A percentile compares a stretch with the other conserved stretches of the same genome.
phyloP scores from a whole-genome alignment of 1,140 invertebrate genomes.

The Pseudomyrmex flavicornis region DNA sequence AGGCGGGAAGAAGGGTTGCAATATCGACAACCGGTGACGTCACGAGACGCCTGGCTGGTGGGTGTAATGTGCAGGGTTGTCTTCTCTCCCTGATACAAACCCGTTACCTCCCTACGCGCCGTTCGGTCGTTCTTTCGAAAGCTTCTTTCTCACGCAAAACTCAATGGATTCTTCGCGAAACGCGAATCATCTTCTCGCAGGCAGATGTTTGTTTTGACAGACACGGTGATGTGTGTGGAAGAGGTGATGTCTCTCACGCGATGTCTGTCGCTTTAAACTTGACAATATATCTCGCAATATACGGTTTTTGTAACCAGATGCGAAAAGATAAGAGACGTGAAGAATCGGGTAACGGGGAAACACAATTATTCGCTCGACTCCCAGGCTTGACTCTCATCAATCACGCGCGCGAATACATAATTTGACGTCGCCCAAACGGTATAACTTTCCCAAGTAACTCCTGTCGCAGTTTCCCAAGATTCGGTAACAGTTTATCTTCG shows the following conservation, averaged over 20 bases:
- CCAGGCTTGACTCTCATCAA: neutral
- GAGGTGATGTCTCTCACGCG: neutral
- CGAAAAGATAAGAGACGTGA: neutral
- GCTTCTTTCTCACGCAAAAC: neutral
- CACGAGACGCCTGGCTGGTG: slow-evolving; percentile 54
- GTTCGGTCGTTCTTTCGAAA: neutral
- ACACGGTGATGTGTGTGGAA: neutral
- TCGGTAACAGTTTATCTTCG: neutral
- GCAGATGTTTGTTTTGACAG: slow-evolving; percentile 19
- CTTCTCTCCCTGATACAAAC: neutral
- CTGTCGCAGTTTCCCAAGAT: neutral
- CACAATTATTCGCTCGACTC: neutral
- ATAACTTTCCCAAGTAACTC: too few relatives aligned
- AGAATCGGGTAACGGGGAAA: neutral
- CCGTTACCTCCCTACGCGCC: neutral
- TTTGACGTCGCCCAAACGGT: neutral
- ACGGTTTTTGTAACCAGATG: neutral
- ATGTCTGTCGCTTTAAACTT: slow-evolving; percentile 24
- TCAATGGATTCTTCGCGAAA: slow-evolving; percentile 19
- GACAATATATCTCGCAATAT: neutral
- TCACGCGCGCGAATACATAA: neutral
- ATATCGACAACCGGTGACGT: slow-evolving; percentile 60
- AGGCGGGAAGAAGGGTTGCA: neutral
- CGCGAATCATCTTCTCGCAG: slow-evolving; percentile 8
- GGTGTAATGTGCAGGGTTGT: slow-evolving; percentile 22